A percentile compares a stretch with the other conserved stretches of the same genome.
phyloP scores from a whole-genome alignment of 92 coral and sea anemone genomes.

The Epizoanthus ramosus region DNA sequence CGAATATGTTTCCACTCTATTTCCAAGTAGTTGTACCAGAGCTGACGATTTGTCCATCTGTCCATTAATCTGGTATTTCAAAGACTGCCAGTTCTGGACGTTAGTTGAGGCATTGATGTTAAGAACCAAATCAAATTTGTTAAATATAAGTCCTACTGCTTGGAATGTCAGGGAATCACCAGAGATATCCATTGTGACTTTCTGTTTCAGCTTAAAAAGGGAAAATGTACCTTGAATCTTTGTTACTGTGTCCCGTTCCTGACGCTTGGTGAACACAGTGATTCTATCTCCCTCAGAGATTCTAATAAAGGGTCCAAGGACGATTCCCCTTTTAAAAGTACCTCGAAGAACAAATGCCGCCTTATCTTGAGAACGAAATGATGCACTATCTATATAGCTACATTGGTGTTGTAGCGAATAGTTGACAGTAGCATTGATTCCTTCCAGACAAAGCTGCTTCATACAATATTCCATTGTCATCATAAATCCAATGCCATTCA shows the following conservation, averaged over 20 bases:
- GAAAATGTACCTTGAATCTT: slow-evolving; percentile 23
- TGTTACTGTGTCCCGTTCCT: not conserved
- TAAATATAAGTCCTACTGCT: slow-evolving; percentile 22
- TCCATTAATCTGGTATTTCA: slow-evolving; percentile 40
- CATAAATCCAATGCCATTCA: slow-evolving; percentile 16
- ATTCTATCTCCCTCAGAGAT: slow-evolving; percentile 13
- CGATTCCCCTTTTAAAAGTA: not conserved
- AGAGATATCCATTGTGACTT: slow-evolving; percentile 15
- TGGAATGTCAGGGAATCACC: slow-evolving; percentile 1
- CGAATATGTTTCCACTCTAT: slow-evolving; percentile 17
- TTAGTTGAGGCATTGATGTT: not conserved
- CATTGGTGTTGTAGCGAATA: slow-evolving; percentile 8
- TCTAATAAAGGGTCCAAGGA: slow-evolving; percentile 13
- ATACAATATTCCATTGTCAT: slow-evolving; percentile 33
- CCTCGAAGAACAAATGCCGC: slow-evolving; percentile 31
- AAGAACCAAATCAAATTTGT: slow-evolving; percentile 9
- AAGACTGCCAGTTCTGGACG: slow-evolving; percentile 39
- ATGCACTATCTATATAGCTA: not conserved
- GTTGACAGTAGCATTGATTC: slow-evolving; percentile 35
- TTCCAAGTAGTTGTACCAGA: slow-evolving; percentile 39
- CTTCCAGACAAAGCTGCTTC: slow-evolving; percentile 19
- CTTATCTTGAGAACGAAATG: not conserved
- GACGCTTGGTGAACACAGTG: slow-evolving; percentile 15
- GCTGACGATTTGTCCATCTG: slow-evolving; percentile 46
- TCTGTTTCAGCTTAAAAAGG: slow-evolving; percentile 12